Evolutionary conservation across 2,888 invertebrate genomes (phyloP), one percentile per base, ranked within the genome.

Genomic region (Hemaris fuciformis): DNA sequence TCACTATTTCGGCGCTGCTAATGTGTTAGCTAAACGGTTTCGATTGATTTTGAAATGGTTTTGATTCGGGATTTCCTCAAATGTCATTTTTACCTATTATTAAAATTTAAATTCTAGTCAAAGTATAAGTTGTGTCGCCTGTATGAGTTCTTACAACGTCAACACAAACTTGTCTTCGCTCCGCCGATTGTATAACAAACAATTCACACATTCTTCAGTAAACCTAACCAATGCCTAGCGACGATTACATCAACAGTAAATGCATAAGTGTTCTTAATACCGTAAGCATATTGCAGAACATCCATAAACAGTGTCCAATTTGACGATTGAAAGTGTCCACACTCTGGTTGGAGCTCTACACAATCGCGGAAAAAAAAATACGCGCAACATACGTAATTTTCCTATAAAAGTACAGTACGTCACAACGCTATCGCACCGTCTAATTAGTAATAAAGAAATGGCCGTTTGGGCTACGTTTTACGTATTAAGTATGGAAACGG

Each of bases 161-260:
- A 4, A 46, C 23, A 23, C 34, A 23, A n/a, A 22, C n/a, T 22
- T 22, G 20, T 13, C 56, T 57, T 43, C 15, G 20, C 22, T 18
- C 71, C 63, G 72, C 70, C 63, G 69, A 73, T 78, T 79, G 76
- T 76, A 70, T 75, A 80, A 68, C 72, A 73, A 71, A 68, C 72
- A 73, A 71, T 70, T 72, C 64, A 69, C 74, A 74, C 71, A 73
- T 73, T 76, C 67, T 70, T 70, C 67, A 69, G 64, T 63, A 66
- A 67, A 61, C 66, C 68, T 69, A 76, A 68, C 66, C 34, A 31
- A 59, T 57, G 10, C 20, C 59, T 64, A 56, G 20, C 62, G 64
- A 38, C 62, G 67, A 68, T 78, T 77, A 73, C 76, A 75, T 77
- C 70, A 76, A 75, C 65, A 61, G 58, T 66, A 68, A 72, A 66